Percentiles rank a stretch among this genome's conserved stretches.
phyloP scores from a whole-genome alignment of 1,140 invertebrate species.

The Sipha flava region DNA sequence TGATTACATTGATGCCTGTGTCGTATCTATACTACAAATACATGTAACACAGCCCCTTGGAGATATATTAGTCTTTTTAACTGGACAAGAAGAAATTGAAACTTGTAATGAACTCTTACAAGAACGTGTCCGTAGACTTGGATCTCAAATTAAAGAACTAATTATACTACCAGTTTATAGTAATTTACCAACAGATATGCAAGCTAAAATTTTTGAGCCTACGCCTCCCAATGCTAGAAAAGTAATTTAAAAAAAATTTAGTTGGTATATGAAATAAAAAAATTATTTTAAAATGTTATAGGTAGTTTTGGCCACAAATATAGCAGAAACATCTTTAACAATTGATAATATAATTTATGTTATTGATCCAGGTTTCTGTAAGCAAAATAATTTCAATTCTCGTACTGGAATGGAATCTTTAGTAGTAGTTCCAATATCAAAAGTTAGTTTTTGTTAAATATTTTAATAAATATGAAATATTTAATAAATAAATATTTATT shows the following conservation, averaged over 20 bases:
- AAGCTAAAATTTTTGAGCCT: conserved; percentile 95
- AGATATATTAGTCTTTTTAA: conserved; percentile 94
- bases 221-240: conserved; percentile 91
- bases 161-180: conserved; percentile 95
- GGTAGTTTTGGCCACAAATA: conserved; percentile 95
- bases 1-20: conserved; percentile 95
- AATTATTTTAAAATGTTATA: conserved; percentile 43
- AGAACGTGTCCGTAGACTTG: conserved; percentile 80
- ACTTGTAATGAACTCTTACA: conserved; percentile 86
- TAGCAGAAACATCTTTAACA: conserved; percentile 97
- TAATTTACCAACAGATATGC: conserved; percentile 96
- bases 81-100: conserved; percentile 94
- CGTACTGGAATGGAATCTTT: conserved; percentile 96
- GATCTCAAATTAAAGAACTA: conserved; percentile 86
- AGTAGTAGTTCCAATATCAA: conserved; percentile 95
- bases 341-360: conserved; percentile 99
- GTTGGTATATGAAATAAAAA: too few relatives aligned
- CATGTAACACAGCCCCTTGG: conserved; percentile 92
- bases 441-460: conserved; percentile 48
- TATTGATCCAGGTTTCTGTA: conserved; percentile 98
- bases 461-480: too few relatives aligned
- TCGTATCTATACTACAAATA: conserved; percentile 94
- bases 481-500: not conserved
- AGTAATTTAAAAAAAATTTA: too few relatives aligned
- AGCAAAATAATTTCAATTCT: conserved; percentile 99